Evolutionary conservation across 2,797 vertebrate species (phyloP), one percentile per base, ranked within the genome.

Genomic region (Anomalospiza imberbis): DNA sequence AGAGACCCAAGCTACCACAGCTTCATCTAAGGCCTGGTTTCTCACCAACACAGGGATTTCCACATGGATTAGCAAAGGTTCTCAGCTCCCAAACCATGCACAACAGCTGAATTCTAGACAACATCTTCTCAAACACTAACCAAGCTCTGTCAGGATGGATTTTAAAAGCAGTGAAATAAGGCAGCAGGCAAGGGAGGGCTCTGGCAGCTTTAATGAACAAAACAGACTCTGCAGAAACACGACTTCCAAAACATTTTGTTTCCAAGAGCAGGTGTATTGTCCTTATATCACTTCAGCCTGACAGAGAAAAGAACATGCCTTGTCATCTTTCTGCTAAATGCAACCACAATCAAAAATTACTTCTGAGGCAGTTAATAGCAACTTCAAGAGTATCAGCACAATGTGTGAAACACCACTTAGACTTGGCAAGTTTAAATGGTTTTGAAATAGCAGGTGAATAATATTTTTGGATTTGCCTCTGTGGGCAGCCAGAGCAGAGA

Each of bases 381-480:
- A 80, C 85, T 96, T 94, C 17, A 80, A 88, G 66, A 96, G 76
- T 92, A 97, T 94, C 93, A 96, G 86, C 95, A 95, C 68, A 94
- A 95, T 79, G 3, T 94, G 82, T 84, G 95, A 96, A 96, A 93
- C 72, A 95, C 63, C 10, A 58, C 94, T 93, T 94, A 96, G 89
- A 77, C 89, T 90, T 78, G 85, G 60, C 75, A 95, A 91, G 72
- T 96, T 93, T 97, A 96, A 97, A 91, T 1, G 31, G 14, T 70
- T 96, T 89, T 89, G 88, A 94, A 97, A 95, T 88, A 96, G 90
- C 82, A 92, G 89, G 94, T 94, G 88, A 97, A 95, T 95, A 96
- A 97, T 95, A 85, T 68, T 93, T 95, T 89, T 38, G 29, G 65
- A 84, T 92, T 88, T 87, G 77, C 87, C 63, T 94, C 89, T 18